Evolutionary conservation across 1,140 invertebrate genomes (phyloP).

Genomic region (Parapsyche elsis): DNA sequence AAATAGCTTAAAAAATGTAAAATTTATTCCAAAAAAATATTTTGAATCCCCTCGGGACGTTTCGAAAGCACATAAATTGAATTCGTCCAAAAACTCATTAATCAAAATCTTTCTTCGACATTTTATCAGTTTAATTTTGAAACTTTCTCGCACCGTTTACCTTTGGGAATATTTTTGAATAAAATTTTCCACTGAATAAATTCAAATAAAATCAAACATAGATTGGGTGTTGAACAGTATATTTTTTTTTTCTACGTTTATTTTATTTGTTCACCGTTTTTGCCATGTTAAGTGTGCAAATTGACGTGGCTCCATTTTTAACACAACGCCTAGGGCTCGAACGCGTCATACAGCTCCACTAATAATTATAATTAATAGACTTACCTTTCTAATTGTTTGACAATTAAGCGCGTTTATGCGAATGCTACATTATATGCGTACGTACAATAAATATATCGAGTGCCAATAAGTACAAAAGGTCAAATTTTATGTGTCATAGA

Average conservation of each 20-base stretch:
- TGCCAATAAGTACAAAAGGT: too few relatives aligned
- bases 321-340: constrained; percentile 2
- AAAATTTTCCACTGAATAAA: too few relatives aligned
- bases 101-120: too few relatives aligned
- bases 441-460: not conserved
- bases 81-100: too few relatives aligned
- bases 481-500: not conserved
- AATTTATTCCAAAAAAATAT: too few relatives aligned
- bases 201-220: too few relatives aligned
- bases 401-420: not conserved
- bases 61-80: too few relatives aligned
- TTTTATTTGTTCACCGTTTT: not conserved
- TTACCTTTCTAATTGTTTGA: constrained; percentile 32
- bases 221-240: not conserved
- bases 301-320: not conserved
- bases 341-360: not conserved
- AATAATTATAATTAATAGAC: constrained; percentile 31
- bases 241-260: not conserved
- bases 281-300: not conserved
- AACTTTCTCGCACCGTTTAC: too few relatives aligned
- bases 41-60: too few relatives aligned
- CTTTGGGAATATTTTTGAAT: too few relatives aligned
- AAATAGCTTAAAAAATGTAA: too few relatives aligned
- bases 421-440: not conserved
- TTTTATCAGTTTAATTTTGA: too few relatives aligned